Base-by-base conservation (phyloP, 2,888 invertebrate genomes). In the Leptinotarsa juncta region DNA sequence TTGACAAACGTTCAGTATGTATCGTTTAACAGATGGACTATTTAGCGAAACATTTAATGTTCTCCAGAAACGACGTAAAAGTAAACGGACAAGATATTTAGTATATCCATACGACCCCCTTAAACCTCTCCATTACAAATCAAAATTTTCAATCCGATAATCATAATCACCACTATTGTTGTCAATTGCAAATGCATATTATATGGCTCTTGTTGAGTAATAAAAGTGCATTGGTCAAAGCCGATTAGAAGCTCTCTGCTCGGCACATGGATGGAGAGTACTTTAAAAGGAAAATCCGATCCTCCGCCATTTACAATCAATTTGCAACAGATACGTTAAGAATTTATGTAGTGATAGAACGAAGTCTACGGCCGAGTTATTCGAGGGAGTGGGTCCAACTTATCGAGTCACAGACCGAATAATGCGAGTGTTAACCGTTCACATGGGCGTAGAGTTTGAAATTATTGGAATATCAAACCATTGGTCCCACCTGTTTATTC, bases 331-430 rank as follows among this genome's bases (percentile, higher is more conserved):
- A 73, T 73, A 73, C 49, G 73, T 70, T 23, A 50, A 14, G 73
- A 57, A 70, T 73, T 73, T 73, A 73, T 70, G 18, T 65, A 57
- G 66, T 57, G 72, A 72, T 62, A 62, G 5, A 42, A 32, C 62
- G n/a, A 62, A 62, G 42, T 62, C 62, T 62, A 32, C 32, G 62
- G 32, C 62, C 62, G 62, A 62, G 62, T 62, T 57, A 66, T 67
- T 71, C 71, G 71, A 67, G 55, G 74, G 74, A 74, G 74, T 74
- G 74, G 74, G 71, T 67, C 74, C 74, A 71, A 68, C 71, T 74
- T 50, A 71, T 71, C 51, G 71, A 71, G 74, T 74, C 74, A 74
- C 68, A 71, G 74, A 74, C 74, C 74, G 74, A 74, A 74, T 74
- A 74, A 74, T 74, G 71, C 66, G 60, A 65, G 67, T 55, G 74